Evolutionary conservation across 2,888 invertebrate genomes (phyloP), one percentile per base, ranked within the genome.

Genomic region (Torymus auratus): DNA sequence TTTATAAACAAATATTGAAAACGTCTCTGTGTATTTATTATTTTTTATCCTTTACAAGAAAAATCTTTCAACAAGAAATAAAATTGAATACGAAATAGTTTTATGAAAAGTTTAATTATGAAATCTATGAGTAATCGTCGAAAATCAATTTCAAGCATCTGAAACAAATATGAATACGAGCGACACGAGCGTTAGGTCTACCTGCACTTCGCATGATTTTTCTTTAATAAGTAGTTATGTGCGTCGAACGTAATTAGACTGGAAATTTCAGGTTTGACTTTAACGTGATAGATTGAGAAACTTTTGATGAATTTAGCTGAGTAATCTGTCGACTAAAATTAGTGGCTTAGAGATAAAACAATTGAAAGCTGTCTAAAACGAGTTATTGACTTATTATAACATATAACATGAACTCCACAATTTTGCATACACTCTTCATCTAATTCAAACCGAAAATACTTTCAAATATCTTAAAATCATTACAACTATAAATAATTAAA

Each of bases 161-260:
- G 53, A 17, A 56, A 62, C 62, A 69, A 76, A 75, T 60, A 60
- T 52, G 64, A 73, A 56, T 64, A 52, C 2, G 58, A 74, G 17
- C 58, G 13, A 56, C 56, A 52, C 2, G 58, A 74, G 17, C 58
- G 13, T 10, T 3, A 58, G 28, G 55, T 69, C 41, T 55, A 55
- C 15, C 62, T 68, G 68, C 28, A 11, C 15, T 28, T 69, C 23
- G n/a, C 55, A 62, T 13, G 61, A 50, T 55, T 13, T 55, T 55
- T 61, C 41, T 56, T 70, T 77, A 64, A 77, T 77, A 50, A 64
- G 56, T 23, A 41, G 65, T 71, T 65, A 61, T 60, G 69, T 20
- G 20, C 15, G 56, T 52, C 64, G 17, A 12, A 23, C n/a, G 53
- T 71, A 56, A 71, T 78, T 71, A 78, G 60, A 78, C 64, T 64